Evolutionary conservation across 2,113 vertebrate species (phyloP).

Genomic region (Canis aureus): DNA sequence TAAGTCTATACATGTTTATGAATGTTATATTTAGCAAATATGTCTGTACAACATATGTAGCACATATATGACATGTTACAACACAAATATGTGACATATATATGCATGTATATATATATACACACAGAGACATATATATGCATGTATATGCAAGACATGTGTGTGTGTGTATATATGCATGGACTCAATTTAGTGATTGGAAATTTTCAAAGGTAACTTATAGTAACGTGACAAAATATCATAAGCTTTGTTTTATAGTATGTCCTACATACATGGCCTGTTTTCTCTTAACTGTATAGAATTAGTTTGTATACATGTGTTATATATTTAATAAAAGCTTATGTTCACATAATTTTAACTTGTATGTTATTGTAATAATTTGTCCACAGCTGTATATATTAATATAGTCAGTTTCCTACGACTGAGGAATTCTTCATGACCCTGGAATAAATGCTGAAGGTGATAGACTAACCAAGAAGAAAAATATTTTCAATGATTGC

Average conservation of each 20-base stretch:
- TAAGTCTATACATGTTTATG: background rate
- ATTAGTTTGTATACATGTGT: background rate
- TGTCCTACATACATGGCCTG: background rate
- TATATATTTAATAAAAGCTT: slow-evolving; percentile 29
- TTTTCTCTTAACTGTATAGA: background rate
- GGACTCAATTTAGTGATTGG: background rate
- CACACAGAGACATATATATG: background rate
- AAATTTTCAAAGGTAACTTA: slow-evolving; percentile 2
- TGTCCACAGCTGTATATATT: background rate
- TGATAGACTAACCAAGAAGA: background rate
- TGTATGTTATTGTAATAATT: background rate
- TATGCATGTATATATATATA: background rate
- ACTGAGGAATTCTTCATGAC: background rate
- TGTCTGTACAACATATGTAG: background rate
- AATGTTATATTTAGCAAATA: background rate
- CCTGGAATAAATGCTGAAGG: background rate
- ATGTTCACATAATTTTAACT: background rate
- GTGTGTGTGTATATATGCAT: background rate
- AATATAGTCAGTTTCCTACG: background rate
- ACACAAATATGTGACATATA: background rate
- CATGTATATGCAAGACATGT: background rate
- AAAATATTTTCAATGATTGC: slow-evolving; percentile 2
- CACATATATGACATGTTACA: background rate
- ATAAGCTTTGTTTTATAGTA: background rate
- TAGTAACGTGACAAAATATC: background rate